phyloP scores from a whole-genome alignment of 2,797 vertebrate genomes.

The Catamblyrhynchus diadema region DNA sequence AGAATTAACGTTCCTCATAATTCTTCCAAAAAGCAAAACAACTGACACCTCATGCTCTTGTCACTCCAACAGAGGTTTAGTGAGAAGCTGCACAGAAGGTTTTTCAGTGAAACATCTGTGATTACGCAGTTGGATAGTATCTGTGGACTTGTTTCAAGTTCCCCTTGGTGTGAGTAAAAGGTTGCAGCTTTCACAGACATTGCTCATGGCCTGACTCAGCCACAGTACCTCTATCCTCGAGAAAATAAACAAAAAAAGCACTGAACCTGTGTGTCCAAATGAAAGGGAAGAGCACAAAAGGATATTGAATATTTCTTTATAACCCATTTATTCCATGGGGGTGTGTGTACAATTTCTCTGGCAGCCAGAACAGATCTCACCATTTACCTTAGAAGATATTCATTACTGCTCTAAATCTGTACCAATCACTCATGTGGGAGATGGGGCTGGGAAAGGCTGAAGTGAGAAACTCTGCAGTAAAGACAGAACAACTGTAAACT shows the following conservation, averaged over 20 bases:
- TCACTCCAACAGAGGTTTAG: neutral
- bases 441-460: neutral
- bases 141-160: neutral
- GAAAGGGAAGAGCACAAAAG: neutral
- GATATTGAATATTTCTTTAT: neutral
- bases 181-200: neutral
- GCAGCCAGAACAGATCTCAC: neutral
- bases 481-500: neutral
- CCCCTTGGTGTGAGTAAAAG: neutral
- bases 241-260: neutral
- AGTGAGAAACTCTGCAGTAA: neutral
- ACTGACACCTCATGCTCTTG: neutral
- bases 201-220: neutral
- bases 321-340: neutral
- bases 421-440: neutral
- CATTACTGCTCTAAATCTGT: neutral
- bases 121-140: neutral
- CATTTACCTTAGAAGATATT: neutral
- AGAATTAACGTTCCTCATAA: neutral
- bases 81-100: neutral
- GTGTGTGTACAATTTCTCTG: neutral
- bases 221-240: fast-evolving
- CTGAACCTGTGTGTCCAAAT: fast-evolving
- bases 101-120: neutral
- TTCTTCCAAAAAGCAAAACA: neutral